phyloP scores from a whole-genome alignment of 2,797 vertebrate genomes.

The Muraenolepis orangiensis region DNA sequence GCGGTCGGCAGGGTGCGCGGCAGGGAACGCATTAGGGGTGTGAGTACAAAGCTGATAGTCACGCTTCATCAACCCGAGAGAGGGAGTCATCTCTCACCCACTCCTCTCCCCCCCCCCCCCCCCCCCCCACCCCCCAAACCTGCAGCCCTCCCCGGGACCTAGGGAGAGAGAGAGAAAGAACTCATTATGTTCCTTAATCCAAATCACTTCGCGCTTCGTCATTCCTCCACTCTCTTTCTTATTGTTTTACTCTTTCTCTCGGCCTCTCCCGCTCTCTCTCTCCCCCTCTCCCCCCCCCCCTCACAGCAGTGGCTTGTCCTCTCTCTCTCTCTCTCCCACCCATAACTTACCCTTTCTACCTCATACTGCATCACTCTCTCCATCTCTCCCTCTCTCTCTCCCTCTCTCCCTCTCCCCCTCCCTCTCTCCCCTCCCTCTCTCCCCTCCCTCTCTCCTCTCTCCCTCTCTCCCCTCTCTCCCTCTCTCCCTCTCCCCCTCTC shows the following conservation, averaged over 20 bases:
- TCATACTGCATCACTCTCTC: too few relatives aligned
- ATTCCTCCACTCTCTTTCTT: neutral
- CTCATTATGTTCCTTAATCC: neutral
- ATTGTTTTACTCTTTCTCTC: neutral
- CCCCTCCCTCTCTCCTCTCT: neutral
- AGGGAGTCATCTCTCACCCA: neutral
- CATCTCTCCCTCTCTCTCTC: neutral
- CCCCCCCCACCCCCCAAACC: neutral
- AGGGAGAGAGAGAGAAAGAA: neutral
- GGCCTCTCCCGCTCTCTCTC: neutral
- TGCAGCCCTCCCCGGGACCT: neutral
- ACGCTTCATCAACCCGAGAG: neutral
- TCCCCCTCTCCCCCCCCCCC: neutral
- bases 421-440: neutral
- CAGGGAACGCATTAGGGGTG: neutral
- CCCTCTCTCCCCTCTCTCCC: neutral
- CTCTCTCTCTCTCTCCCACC: neutral
- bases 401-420: neutral
- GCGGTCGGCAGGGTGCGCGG: too few relatives aligned
- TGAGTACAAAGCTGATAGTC: neutral
- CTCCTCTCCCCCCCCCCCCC: neutral
- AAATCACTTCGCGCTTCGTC: neutral
- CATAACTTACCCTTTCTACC: neutral
- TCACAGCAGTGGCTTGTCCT: too few relatives aligned
- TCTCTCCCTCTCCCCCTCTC: neutral